Base-by-base conservation (phyloP, 2,888 invertebrate genomes). In the Ophion ventricosus region DNA sequence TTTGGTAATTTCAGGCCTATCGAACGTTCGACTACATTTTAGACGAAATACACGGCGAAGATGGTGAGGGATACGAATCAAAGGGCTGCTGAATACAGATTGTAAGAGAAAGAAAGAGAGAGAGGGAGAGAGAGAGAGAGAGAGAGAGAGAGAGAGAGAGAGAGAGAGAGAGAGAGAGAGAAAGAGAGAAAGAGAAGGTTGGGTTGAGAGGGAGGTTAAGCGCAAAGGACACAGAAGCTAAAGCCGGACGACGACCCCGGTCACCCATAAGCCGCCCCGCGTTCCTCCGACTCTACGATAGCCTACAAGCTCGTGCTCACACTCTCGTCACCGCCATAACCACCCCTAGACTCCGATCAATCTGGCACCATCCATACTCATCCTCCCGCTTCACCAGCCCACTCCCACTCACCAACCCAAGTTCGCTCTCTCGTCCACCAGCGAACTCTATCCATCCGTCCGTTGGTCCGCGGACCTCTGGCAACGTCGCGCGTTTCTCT, bases 221-320 rank as follows among this genome's bases (percentile, higher is more conserved):
- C 82, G 87, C 83, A 83, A 87, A 88, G 87, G 86, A 87, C 85
- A 83, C 86, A 86, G 85, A 86, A 83, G 83, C 83, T 84, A 87
- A 89, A 91, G 88, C 88, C 89, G 90, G 88, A 73, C 89, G 88
- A 89, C 88, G 90, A 91, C 89, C 91, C 85, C 88, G 86, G 87
- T 88, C 85, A 87, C 85, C 85, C 87, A 86, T 90, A 88, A 89
- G 89, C 88, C 88, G 87, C 84, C 88, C 87, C 84, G 73, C 88
- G 40, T 76, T 73, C 73, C 82, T 72, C 79, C 61, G 73, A 56
- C 72, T 76, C 72, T 59, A 63, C 66, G 56, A 74, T 82, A 82
- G 73, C 82, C 82, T 82, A 77, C 79, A 85, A 77, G 82, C 85
- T 86, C 88, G 82, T 84, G 70, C 85, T 88, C 89, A 87, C 88